Evolutionary conservation across 35 echinoderm and acorn worm genomes (phyloP).

Genomic region (Ptychodera flava): DNA sequence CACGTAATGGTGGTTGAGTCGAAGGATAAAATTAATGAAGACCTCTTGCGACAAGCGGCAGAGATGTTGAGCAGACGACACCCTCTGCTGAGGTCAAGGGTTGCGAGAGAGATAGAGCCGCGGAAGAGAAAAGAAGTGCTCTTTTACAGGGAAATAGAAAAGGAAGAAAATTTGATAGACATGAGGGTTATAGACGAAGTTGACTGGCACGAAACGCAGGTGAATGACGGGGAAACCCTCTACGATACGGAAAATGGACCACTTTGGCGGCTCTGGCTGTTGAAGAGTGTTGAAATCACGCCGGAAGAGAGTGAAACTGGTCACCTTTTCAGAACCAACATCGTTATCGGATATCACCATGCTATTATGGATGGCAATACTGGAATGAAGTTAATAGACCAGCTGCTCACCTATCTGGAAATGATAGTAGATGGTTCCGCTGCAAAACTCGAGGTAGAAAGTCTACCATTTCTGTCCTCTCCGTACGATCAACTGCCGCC

Average conservation of each 20-base stretch:
- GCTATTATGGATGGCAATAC: neutral
- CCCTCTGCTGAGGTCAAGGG: neutral
- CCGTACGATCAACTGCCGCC: neutral
- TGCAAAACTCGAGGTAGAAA: neutral
- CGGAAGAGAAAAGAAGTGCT: neutral
- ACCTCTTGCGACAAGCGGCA: neutral
- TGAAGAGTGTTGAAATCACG: neutral
- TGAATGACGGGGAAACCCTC: neutral
- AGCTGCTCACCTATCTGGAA: neutral
- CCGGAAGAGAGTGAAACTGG: neutral
- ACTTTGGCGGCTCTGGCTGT: neutral
- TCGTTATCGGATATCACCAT: neutral
- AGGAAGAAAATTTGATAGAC: neutral
- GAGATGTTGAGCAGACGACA: neutral
- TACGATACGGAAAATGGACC: neutral
- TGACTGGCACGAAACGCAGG: neutral
- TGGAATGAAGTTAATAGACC: neutral
- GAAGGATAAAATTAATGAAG: neutral
- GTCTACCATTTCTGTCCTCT: neutral
- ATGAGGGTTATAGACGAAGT: neutral
- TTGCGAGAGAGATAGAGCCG: neutral
- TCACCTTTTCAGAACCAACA: neutral
- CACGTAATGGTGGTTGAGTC: neutral
- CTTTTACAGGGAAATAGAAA: neutral
- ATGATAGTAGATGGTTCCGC: neutral